These are phyloP conservation scores for Neelides sp. DNA, from an alignment of 1,140 invertebrate genomes.

Conservation along the genomic window DNA sequence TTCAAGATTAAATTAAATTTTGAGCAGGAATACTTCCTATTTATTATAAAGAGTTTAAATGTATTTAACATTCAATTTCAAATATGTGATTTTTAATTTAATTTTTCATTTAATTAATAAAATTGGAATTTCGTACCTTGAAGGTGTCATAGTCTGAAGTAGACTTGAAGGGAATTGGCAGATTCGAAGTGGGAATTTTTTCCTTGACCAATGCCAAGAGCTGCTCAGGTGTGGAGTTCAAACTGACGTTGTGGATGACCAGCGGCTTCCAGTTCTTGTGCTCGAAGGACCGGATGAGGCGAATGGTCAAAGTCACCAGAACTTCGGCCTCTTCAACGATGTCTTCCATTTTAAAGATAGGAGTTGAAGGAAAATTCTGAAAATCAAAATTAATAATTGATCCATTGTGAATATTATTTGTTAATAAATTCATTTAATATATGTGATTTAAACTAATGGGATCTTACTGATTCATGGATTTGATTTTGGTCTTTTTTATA, in stretches of 20 bases:
- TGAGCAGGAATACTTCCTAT: background rate
- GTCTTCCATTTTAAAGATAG: too few relatives aligned
- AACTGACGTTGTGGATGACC: conserved; percentile 32
- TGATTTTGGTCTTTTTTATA: too few relatives aligned
- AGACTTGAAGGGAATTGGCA: conserved; percentile 34
- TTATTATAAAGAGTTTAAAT: background rate
- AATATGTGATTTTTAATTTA: background rate
- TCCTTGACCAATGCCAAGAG: conserved; percentile 28
- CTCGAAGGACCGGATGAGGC: conserved; percentile 35
- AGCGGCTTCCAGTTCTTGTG: conserved; percentile 35
- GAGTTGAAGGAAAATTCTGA: too few relatives aligned
- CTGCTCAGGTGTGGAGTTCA: conserved; percentile 22
- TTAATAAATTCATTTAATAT: too few relatives aligned
- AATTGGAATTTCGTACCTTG: too few relatives aligned
- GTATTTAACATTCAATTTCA: background rate
- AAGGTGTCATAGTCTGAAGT: conserved; percentile 34
- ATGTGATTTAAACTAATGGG: too few relatives aligned
- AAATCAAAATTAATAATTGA: too few relatives aligned
- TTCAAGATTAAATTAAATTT: too few relatives aligned
- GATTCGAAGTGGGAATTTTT: conserved; percentile 22
- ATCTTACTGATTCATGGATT: too few relatives aligned
- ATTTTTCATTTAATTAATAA: background rate
- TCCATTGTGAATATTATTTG: too few relatives aligned
- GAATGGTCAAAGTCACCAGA: conserved; percentile 32
- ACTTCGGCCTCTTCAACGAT: too few relatives aligned